Evolutionary conservation across 2,888 invertebrate genomes (phyloP), one percentile per base, ranked within the genome.

Genomic region (Geophilus truncorum): DNA sequence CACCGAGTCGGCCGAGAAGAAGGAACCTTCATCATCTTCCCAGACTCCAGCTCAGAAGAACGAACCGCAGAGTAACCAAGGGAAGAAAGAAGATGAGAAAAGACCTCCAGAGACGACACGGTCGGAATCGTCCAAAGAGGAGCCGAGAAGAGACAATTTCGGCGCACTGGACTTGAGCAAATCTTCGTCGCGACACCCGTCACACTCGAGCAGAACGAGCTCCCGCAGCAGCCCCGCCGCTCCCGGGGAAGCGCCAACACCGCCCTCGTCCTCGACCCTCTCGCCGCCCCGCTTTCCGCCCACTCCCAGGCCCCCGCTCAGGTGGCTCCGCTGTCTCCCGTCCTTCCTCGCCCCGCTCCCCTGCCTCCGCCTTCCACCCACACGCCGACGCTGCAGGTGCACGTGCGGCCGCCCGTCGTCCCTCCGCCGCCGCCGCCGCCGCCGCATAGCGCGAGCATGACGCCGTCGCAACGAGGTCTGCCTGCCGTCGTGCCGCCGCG

Each of bases 121-220:
- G 0, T 9, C 4, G 25, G 80, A 80, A 7, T 36, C 76, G 1
- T 9, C 28, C 36, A 76, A 80, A 21, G 78, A 78, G 4, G 80
- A 80, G 36, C 40, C 34, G 30, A 34, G 80, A 36, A 28, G 80
- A 25, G 80, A 80, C 25, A 76, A 80, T 51, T 75, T 80, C 51
- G 80, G 80, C 32, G 80, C 80, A 6, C 23, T 80, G 23, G 80
- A 80, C 21, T 21, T 80, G 23, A 75, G 75, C 36, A 80, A 70
- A 28, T 76, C 80, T 6, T 80, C 80, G 18, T 28, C 36, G 18
- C 15, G 75, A n/a, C 21, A 30, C 15, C 36, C 78, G 28, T 80
- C 80, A 21, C 45, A 76, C 23, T 23, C 75, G 40, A 80, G 75
- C 36, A 80, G 80, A n/a, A 80, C 80, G 36, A 80, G 80, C 75